Evolutionary conservation across 37 sponge, comb jelly and placozoan genomes (phyloP).

Genomic region (Aphrocallistes beatrix): DNA sequence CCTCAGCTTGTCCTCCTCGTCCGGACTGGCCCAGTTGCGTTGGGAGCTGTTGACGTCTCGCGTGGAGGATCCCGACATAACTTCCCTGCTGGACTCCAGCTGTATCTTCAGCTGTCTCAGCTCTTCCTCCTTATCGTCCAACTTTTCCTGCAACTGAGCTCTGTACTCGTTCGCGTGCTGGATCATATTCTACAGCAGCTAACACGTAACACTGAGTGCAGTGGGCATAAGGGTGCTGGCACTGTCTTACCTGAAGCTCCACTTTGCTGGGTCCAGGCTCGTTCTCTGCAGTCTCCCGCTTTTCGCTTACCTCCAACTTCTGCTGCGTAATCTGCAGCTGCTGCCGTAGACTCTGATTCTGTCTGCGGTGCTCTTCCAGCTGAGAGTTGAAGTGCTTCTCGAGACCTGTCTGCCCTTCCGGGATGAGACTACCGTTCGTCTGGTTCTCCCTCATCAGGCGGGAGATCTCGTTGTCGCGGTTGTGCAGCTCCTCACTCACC

Average conservation of each 20-base stretch:
- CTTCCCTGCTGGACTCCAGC: not conserved
- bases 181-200: not conserved
- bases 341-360: not conserved
- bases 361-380: not conserved
- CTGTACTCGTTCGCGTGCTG: not conserved
- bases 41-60: not conserved
- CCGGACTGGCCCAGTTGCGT: too few species aligned
- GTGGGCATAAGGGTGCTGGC: too few species aligned
- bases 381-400: constrained; percentile 13
- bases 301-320: not conserved
- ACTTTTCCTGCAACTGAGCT: not conserved
- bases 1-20: not conserved
- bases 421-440: not conserved
- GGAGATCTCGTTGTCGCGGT: not conserved
- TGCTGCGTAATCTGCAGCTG: not conserved
- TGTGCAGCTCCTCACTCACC: not conserved
- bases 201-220: not conserved
- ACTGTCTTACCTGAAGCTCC: not conserved
- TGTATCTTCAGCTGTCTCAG: not conserved
- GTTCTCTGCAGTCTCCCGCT: not conserved
- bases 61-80: not conserved
- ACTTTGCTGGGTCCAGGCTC: not conserved
- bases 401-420: not conserved
- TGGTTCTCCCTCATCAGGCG: not conserved
- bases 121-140: not conserved